These are phyloP conservation scores for Patella vulgata DNA, from an alignment of 1,140 invertebrate genomes.

Conservation along the genomic window DNA sequence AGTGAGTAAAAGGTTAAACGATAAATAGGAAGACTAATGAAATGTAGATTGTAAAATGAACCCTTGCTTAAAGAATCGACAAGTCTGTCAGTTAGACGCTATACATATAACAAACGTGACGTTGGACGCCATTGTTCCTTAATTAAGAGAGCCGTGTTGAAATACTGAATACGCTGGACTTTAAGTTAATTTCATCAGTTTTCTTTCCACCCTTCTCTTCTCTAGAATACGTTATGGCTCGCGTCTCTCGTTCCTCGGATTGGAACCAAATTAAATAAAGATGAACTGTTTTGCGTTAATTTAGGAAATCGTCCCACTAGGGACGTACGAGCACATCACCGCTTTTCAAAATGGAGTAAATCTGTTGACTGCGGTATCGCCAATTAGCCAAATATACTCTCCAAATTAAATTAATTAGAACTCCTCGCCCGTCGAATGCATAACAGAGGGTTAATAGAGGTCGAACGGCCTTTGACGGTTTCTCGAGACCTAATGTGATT, in stretches of 20 bases:
- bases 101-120: too few relatives aligned
- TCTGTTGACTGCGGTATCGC: constrained; percentile 23
- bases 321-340: constrained; percentile 15
- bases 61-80: too few relatives aligned
- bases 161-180: too few relatives aligned
- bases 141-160: too few relatives aligned
- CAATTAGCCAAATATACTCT: constrained; percentile 36
- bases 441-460: constrained; percentile 36
- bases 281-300: constrained; percentile 38
- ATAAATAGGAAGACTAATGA: too few relatives aligned
- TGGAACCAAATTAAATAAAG: constrained; percentile 32
- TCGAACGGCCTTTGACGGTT: constrained; percentile 7
- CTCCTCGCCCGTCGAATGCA: constrained; percentile 22
- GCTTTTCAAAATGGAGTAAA: constrained; percentile 7
- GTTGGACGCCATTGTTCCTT: too few relatives aligned
- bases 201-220: too few relatives aligned
- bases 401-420: constrained; percentile 40
- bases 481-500: constrained; percentile 29
- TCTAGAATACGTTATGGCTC: constrained; percentile 18
- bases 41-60: too few relatives aligned
- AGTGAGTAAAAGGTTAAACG: too few relatives aligned
- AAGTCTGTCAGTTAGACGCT: too few relatives aligned
- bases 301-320: constrained; percentile 22
- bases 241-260: neutral
- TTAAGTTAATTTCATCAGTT: constrained; percentile 26